Evolutionary conservation across 2,113 vertebrate genomes (phyloP), one percentile per base, ranked within the genome.

Genomic region (Microtus oregoni): DNA sequence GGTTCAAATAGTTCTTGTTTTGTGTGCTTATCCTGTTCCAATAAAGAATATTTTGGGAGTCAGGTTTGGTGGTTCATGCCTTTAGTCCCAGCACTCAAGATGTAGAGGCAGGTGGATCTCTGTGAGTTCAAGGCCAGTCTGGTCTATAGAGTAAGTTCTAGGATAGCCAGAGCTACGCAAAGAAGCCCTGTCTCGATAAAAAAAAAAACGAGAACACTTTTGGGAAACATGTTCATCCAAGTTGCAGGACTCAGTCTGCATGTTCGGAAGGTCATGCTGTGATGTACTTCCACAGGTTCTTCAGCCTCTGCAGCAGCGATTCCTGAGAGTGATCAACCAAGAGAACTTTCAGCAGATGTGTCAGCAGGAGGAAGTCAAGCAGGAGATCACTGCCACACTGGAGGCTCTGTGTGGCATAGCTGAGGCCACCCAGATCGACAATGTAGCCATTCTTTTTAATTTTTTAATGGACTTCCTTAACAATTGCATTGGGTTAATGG

Each of bases 391-490:
- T 0, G 99, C 99, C 83, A 99, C 99, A 0, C 94, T 99, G 76
- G 99, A 99, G 98, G 99, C 99, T 0, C 98, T 99, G 70, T 99
- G 99, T 63, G 99, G 99, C 98, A 99, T 99, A 89, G 99, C 99
- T 0, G 99, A 99, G 97, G 99, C 99, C 0, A 99, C 99, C 8
- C 99, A 99, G 98, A 99, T 99, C 38, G 99, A 99, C 98, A 99
- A 99, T 0, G 99, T 99, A 93, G 99, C 99, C 7, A 99, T 99
- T 96, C 99, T 99, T 94, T 99, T 99, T 98, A 99, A 99, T 97
- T 99, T 99, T 94, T 98, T 99, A 95, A 99, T 99, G 99, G 99
- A 99, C 98, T 99, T 99, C 98, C 99, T 99, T 98, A 99, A 99
- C 98, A 99, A 99, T 98, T 99, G 99, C 98, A 99, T 99, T 95